Percentiles rank a stretch among this genome's conserved stretches.
These are phyloP conservation scores for Molossus alvarezi DNA, from an alignment of 2,797 vertebrate species.

Conservation along the genomic window DNA sequence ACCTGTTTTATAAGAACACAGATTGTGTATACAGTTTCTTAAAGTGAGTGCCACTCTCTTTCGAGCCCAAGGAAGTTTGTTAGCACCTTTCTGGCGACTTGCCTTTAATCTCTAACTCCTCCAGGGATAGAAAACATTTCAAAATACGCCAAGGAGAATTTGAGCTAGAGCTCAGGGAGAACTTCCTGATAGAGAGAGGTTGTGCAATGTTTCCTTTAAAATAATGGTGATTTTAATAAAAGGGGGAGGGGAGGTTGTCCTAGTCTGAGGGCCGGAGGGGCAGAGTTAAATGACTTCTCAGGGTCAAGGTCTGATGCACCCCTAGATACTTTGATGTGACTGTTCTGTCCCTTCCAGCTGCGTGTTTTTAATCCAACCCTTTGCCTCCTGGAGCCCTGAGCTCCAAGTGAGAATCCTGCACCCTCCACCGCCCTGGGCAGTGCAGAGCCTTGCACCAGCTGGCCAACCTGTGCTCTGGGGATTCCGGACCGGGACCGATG, in stretches of 20 bases:
- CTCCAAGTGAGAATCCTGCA: constrained; percentile 3
- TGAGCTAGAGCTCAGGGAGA: background rate
- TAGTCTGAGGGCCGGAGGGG: background rate
- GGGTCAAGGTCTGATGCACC: constrained; percentile 20
- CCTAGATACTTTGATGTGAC: background rate
- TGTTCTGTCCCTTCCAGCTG: constrained; percentile 78
- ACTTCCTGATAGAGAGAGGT: background rate
- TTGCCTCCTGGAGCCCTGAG: constrained; percentile 70
- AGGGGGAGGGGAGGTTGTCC: fast-evolving
- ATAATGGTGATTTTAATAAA: background rate
- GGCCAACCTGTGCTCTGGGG: constrained; percentile 82
- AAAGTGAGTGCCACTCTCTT: background rate
- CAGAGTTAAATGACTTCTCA: constrained; percentile 17
- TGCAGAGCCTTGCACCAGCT: constrained; percentile 82
- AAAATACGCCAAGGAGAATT: background rate
- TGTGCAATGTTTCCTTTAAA: background rate
- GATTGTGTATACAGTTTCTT: background rate
- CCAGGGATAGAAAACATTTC: background rate
- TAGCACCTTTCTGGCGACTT: background rate
- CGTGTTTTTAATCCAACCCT: constrained; percentile 74
- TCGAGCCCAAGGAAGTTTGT: background rate
- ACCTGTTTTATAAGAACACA: background rate
- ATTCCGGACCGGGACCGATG: constrained; percentile 74
- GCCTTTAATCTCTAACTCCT: constrained; percentile 13
- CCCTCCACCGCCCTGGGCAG: constrained; percentile 67